These are phyloP conservation scores for Acipenser ruthenus DNA, from an alignment of 2,797 vertebrate species.

Conservation along the genomic window DNA sequence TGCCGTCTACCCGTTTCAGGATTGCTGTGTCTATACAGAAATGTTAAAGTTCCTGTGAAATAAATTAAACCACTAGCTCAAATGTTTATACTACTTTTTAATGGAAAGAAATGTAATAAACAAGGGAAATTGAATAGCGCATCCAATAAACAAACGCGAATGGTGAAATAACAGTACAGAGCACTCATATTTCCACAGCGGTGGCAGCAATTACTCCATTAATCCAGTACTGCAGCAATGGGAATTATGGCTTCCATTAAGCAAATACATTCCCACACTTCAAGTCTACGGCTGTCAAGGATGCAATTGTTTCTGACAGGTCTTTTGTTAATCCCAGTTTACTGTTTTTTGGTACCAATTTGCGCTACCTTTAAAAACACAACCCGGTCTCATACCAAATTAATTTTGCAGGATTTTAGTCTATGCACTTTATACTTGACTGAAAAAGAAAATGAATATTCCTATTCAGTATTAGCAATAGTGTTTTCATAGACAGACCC, in stretches of 20 bases:
- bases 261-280: neutral
- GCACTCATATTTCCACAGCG: neutral
- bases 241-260: constrained; percentile 1
- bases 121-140: neutral
- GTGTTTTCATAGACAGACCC: no score
- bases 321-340: constrained; percentile 1
- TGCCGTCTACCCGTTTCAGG: no score
- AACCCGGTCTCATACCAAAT: no score
- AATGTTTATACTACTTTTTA: neutral
- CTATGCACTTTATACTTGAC: no score
- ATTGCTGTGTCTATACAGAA: no score
- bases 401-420: no score
- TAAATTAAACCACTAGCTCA: no score
- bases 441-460: no score
- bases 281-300: neutral
- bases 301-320: constrained; percentile 2
- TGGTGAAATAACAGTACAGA: neutral
- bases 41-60: no score
- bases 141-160: neutral
- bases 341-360: neutral
- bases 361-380: neutral
- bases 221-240: neutral
- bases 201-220: neutral
- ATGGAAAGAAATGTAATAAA: neutral
- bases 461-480: no score